phyloP scores from a whole-genome alignment of 1,140 invertebrate genomes.

The Apocrypta bakeri region DNA sequence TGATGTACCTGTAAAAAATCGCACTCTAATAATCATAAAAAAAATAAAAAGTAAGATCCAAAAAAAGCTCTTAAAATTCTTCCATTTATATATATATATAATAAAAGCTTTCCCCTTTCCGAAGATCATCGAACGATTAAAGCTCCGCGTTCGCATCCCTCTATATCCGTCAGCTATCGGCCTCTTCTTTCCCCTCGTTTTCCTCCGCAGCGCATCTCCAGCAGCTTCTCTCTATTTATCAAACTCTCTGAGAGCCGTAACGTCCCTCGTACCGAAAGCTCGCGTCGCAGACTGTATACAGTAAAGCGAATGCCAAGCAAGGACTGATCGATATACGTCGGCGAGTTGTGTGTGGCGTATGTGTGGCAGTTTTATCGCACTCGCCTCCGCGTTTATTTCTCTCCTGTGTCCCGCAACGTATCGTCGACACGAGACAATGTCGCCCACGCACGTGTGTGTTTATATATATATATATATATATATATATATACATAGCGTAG shows the following conservation, averaged over 20 bases:
- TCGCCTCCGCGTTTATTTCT: background rate
- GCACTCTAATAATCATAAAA: no score
- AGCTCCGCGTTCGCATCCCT: background rate
- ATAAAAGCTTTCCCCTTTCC: background rate
- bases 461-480: background rate
- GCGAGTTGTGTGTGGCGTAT: constrained; percentile 10
- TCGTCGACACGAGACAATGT: background rate
- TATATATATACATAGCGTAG: no score
- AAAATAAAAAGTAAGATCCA: background rate
- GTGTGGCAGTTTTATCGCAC: constrained; percentile 25
- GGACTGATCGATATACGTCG: constrained; percentile 33
- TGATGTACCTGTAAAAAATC: no score
- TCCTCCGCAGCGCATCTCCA: background rate
- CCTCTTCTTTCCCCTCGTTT: background rate
- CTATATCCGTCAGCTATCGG: background rate
- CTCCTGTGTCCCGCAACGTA: no score
- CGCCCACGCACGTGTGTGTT: constrained; percentile 1
- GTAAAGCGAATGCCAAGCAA: no score
- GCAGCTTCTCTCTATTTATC: background rate
- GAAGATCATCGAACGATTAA: background rate
- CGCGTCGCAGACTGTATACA: background rate
- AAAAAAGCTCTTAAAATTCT: no score
- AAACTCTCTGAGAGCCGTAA: background rate
- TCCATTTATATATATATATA: no score
- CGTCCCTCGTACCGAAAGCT: background rate